Conservation (phyloP, 2,113 vertebrate species). For the Dasypus novemcinctus region DNA sequence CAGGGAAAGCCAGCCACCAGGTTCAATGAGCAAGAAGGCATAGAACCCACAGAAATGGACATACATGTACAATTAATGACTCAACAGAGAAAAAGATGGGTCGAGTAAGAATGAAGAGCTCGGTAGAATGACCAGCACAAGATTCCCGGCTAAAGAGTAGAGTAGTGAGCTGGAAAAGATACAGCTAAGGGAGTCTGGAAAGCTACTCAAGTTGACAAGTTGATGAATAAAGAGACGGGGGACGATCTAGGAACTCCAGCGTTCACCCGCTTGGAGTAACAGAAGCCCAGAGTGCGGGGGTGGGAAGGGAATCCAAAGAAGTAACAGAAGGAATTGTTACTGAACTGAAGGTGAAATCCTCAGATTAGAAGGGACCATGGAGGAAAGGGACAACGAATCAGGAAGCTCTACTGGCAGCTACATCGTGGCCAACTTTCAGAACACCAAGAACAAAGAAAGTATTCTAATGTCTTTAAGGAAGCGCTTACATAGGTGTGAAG, state of each 20-base stretch:
- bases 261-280: neutral
- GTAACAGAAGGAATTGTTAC: neutral
- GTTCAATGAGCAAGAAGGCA: too few relatives aligned
- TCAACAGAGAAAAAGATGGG: too few relatives aligned
- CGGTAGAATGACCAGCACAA: neutral
- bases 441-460: neutral
- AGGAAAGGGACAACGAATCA: neutral
- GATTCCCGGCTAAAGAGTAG: neutral
- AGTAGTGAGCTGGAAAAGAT: neutral
- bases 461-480: too few relatives aligned
- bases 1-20: too few relatives aligned
- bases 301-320: neutral
- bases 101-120: too few relatives aligned
- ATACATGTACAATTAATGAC: too few relatives aligned
- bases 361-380: neutral
- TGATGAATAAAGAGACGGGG: neutral
- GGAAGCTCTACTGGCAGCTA: neutral
- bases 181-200: neutral
- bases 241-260: neutral
- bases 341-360: neutral
- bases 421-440: neutral
- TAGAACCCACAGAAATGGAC: too few relatives aligned
- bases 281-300: too few relatives aligned
- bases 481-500: neutral
- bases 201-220: neutral